Base-by-base conservation (phyloP, 2,888 invertebrate genomes). In the Brenthis hecate region DNA sequence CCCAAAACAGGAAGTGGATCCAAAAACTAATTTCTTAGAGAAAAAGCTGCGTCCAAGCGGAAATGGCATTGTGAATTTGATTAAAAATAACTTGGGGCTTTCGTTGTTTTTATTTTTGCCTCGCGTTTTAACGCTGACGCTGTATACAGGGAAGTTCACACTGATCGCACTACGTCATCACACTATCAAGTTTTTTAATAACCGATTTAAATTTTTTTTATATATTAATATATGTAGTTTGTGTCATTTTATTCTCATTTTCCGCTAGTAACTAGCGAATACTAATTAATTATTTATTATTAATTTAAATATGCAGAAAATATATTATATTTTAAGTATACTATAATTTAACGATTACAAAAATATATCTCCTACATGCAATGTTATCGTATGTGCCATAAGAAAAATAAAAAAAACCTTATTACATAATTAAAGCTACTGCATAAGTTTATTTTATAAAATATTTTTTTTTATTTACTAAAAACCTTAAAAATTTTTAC, bases 11-110 rank as follows among this genome's bases (percentile, higher is more conserved):
- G 11, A 57, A 60, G 58, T 61, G 56, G 60, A 64, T 56, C 32
- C 66, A 60, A 71, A 72, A 73, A 71, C 65, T 73, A 73, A 73
- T 73, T 71, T 73, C 69, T 73, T 69, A 73, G 56, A 8, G 60
- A 55, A 66, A 64, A 69, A 66, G 60, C 66, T 55, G 54, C 64
- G 63, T 36, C 66, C 63, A 62, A 48, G 66, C 65, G 69, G 69
- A 71, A 66, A 71, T 65, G 54, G 69, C 56, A 66, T 61, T 56
- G 67, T 32, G 53, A 71, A 73, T 71, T 73, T 73, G 73, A 73
- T 73, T 73, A 73, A 72, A 73, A 73, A 64, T 67, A 70, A 67
- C 57, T 57, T 47, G 13, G 53, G 64, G 63, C 58, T 63, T 54
- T 47, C 58, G 58, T 67, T 64, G 64, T 65, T 70, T 65, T 55